These are phyloP conservation scores for Sphaerophoria taeniata DNA, from an alignment of 2,888 invertebrate species.

Conservation along the genomic window DNA sequence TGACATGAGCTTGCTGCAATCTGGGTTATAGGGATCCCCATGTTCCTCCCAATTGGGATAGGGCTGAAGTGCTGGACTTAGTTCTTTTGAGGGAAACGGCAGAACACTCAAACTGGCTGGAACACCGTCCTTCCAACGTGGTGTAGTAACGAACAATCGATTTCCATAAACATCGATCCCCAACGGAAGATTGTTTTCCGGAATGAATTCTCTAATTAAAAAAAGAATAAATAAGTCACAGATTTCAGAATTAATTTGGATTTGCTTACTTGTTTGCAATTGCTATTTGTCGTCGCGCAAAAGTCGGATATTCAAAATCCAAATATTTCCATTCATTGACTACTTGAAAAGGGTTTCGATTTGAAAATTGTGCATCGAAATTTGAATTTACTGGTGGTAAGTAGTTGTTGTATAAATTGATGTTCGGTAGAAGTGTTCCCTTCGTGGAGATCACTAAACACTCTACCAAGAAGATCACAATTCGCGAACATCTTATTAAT, in stretches of 20 bases:
- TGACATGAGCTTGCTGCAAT: slow-evolving; percentile 89
- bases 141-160: slow-evolving; percentile 89
- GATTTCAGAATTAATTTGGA: background rate
- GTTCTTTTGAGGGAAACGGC: slow-evolving; percentile 85
- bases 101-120: slow-evolving; percentile 89
- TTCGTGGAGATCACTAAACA: no score
- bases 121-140: slow-evolving; percentile 90
- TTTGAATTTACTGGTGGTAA: no score
- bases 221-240: no score
- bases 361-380: background rate
- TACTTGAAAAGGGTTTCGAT: slow-evolving; percentile 79
- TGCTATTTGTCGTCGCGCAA: slow-evolving; percentile 85
- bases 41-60: slow-evolving; percentile 88
- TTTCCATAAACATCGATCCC: slow-evolving; percentile 89
- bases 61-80: slow-evolving; percentile 87
- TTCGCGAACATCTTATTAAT: no score
- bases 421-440: no score
- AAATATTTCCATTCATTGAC: slow-evolving; percentile 90
- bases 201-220: slow-evolving; percentile 85
- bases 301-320: slow-evolving; percentile 88
- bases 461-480: no score
- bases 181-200: slow-evolving; percentile 89
- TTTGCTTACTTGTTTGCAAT: slow-evolving; percentile 84
- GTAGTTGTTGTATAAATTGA: no score
- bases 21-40: slow-evolving; percentile 80